Percentiles rank a stretch among this genome's conserved stretches.
Evolutionary conservation across 2,113 vertebrate species (phyloP).

Genomic region (Merops nubicus): DNA sequence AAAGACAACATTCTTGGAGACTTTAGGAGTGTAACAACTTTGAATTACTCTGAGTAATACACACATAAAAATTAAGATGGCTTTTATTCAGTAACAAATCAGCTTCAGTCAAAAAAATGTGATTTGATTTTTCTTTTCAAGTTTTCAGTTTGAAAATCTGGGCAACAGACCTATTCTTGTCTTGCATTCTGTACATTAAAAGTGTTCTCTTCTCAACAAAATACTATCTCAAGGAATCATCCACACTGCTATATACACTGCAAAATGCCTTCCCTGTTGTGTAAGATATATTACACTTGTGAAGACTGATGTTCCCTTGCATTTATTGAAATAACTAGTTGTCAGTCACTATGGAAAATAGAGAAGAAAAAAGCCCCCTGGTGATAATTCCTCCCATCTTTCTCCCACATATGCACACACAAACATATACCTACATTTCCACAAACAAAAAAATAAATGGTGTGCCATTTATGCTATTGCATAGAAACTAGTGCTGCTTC

Average conservation of each 20-base stretch:
- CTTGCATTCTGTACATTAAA: background rate
- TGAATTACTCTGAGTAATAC: background rate
- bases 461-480: background rate
- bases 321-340: conserved; percentile 3
- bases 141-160: background rate
- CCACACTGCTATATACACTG: background rate
- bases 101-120: background rate
- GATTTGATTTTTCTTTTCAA: background rate
- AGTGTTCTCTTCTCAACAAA: background rate
- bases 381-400: background rate
- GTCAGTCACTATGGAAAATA: background rate
- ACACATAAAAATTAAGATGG: background rate
- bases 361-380: background rate
- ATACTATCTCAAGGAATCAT: background rate
- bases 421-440: background rate
- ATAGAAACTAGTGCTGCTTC: background rate
- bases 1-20: background rate
- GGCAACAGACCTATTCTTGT: background rate
- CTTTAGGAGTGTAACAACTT: background rate
- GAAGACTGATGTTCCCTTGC: background rate
- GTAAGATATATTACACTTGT: background rate
- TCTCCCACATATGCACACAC: background rate
- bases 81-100: background rate
- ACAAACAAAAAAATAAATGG: background rate
- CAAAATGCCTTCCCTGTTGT: background rate